These are phyloP conservation scores for Otolemur garnettii DNA, from an alignment of 2,113 vertebrate genomes.

Conservation along the genomic window DNA sequence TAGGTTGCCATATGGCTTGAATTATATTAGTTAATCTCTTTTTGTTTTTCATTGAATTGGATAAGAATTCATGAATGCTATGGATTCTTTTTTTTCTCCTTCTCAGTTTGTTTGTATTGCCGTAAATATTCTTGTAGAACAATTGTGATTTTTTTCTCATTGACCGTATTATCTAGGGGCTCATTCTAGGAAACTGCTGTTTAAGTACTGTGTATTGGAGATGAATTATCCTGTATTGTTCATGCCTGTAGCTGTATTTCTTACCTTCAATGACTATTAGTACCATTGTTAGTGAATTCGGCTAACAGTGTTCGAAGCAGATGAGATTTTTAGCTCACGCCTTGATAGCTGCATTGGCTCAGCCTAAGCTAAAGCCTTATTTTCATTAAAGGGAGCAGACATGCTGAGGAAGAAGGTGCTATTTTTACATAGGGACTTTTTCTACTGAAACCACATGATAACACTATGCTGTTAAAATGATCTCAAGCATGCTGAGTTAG, in stretches of 20 bases:
- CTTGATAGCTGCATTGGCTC: conserved; percentile 75
- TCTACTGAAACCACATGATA: conserved; percentile 83
- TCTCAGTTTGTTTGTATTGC: conserved; percentile 25
- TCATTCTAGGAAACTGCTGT: conserved; percentile 28
- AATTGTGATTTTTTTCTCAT: background rate
- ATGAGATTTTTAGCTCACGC: conserved; percentile 74
- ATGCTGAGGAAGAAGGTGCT: conserved; percentile 84
- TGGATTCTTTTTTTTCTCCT: background rate
- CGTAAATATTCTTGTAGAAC: conserved; percentile 7
- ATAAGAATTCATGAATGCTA: background rate
- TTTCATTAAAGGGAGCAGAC: conserved; percentile 84
- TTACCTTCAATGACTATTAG: background rate
- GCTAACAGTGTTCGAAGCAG: conserved; percentile 69
- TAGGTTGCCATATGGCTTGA: conserved; percentile 47
- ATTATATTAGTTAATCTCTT: conserved; percentile 28
- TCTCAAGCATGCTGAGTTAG: conserved; percentile 82
- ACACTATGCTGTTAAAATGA: conserved; percentile 82
- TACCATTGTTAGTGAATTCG: conserved; percentile 57
- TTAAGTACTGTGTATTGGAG: background rate
- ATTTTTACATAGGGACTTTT: conserved; percentile 84
- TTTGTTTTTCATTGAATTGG: conserved; percentile 37
- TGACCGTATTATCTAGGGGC: background rate
- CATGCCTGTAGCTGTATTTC: background rate
- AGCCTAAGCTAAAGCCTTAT: conserved; percentile 75
- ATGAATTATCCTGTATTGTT: conserved; percentile 7